A percentile compares a stretch with the other conserved stretches of the same genome.
These are phyloP conservation scores for Lynx canadensis DNA, from an alignment of 2,113 vertebrate species.

Conservation along the genomic window DNA sequence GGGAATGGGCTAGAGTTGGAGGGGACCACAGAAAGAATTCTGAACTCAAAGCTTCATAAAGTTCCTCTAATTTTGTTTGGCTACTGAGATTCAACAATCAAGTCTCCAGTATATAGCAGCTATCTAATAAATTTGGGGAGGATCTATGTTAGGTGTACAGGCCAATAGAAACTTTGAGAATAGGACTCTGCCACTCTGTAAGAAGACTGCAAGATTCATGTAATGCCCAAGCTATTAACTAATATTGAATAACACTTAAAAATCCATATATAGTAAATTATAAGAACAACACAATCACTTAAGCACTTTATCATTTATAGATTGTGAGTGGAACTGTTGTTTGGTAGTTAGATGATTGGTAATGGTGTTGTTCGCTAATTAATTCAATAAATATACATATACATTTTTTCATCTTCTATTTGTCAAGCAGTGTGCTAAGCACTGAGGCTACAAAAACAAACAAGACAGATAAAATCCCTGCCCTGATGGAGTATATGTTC, in stretches of 20 bases:
- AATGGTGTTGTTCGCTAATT: not conserved
- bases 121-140: not conserved
- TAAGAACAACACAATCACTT: not conserved
- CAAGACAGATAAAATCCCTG: conserved; percentile 11
- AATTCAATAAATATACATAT: not conserved
- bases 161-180: not conserved
- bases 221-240: not conserved
- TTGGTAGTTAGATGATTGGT: not conserved
- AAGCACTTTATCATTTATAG: conserved; percentile 2
- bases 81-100: not conserved
- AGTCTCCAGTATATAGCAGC: not conserved
- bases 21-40: not conserved
- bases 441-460: not conserved
- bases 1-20: not conserved
- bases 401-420: not conserved
- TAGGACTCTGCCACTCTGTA: not conserved
- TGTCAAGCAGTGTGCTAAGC: not conserved
- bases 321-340: not conserved
- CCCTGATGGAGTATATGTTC: not conserved
- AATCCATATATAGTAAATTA: not conserved
- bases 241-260: conserved; percentile 19
- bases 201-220: not conserved
- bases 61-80: not conserved
- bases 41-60: not conserved
- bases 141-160: not conserved